Base-by-base conservation (phyloP, 2,113 vertebrate species). In the Strix aluco region DNA sequence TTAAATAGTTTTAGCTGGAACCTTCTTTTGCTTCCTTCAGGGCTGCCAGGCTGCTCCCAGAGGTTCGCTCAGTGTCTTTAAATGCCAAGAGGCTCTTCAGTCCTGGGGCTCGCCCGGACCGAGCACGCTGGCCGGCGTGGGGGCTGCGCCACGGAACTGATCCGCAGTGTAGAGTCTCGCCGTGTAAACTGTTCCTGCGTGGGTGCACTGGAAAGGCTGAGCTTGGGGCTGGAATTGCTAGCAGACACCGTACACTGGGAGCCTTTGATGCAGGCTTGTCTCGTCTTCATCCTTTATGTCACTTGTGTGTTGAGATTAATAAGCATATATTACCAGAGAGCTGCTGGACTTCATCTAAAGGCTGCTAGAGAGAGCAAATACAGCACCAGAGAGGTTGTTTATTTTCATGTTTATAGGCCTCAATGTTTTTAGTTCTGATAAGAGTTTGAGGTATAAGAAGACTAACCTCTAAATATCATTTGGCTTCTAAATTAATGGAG, bases 31-130 rank as follows among this genome's bases (percentile, higher is more conserved):
- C 27, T 19, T 11, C 62, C 23, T 9, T 34, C 1, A 0, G 15
- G 15, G 27, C 3, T 23, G 62, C 18, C 3, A 4, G 5, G n/a
- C 52, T 7, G 18, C 14, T 3, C 0, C 1, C 3, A 32, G 32
- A 42, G 62, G 26, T 19, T 36, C 18, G 59, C 69, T 15, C 2
- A 1, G 23, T 2, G 15, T 8, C 15, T 27, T 32, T 5, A 1
- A 8, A 4, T 4, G 10, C 52, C 11, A 2, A 25, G 15, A 25
- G 51, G 77, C 30, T 49, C 59, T 6, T 25, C 0, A 2, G 23
- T 5, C 1, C 0, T 10, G 51, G 20, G 51, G 19, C 13, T 81
- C 42, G 51, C 29, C 9, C 1, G 52, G 51, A 7, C 34, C 0
- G 40, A 18, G 55, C 7, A 0, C 6, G 2, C 12, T 9, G 54